Percentiles rank a stretch among this genome's conserved stretches.
phyloP scores from a whole-genome alignment of 2,113 vertebrate species.

The Chinchilla lanigera region DNA sequence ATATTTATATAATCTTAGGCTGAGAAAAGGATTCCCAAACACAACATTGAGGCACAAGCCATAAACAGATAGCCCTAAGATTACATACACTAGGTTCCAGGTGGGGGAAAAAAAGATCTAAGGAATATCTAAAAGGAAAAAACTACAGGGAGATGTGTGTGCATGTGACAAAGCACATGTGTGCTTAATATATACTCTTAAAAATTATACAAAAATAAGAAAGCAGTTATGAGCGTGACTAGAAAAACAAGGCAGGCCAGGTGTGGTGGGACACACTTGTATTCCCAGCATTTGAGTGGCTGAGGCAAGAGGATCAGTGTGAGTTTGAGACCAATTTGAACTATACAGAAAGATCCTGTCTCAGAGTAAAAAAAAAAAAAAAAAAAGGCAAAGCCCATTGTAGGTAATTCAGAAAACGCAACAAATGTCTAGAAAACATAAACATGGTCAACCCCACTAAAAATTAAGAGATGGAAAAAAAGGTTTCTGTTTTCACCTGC shows the following conservation, averaged over 20 bases:
- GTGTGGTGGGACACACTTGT: background rate
- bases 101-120: background rate
- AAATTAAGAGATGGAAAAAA: background rate
- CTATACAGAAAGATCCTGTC: background rate
- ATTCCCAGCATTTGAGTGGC: background rate
- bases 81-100: background rate
- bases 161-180: background rate
- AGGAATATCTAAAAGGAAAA: constrained; percentile 1
- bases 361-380: background rate
- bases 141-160: background rate
- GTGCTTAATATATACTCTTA: background rate
- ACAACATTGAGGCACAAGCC: constrained; percentile 16
- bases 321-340: background rate
- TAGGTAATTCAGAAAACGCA: constrained; percentile 22
- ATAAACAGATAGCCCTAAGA: constrained; percentile 2
- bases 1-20: background rate
- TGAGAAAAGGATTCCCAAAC: background rate
- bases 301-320: background rate
- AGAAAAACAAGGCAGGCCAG: background rate
- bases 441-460: background rate
- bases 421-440: background rate
- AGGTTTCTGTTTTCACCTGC: background rate
- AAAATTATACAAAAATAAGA: constrained; percentile 9
- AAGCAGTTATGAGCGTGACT: background rate
- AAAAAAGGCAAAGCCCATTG: background rate